Percentiles rank a stretch among this genome's conserved stretches.
Evolutionary conservation across 2,797 vertebrate species (phyloP).

Genomic region (Florisuga fusca): DNA sequence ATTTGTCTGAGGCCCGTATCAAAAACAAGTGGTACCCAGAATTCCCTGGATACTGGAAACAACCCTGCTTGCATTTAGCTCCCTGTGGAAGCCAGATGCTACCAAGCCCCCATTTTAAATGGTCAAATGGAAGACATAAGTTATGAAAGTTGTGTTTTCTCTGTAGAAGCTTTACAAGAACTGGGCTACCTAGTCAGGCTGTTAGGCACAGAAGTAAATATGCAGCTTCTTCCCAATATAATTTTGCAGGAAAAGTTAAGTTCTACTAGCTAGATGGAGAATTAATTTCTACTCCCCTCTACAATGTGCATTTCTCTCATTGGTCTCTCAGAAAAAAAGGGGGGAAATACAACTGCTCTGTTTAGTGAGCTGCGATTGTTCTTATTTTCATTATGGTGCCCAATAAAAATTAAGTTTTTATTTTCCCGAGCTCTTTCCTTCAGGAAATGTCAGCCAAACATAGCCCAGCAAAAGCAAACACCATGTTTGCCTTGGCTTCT

Average conservation of each 20-base stretch:
- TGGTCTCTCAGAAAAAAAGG: not conserved
- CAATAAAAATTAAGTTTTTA: constrained; percentile 48
- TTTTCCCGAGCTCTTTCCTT: constrained; percentile 52
- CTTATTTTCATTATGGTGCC: constrained; percentile 36
- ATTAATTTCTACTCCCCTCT: not conserved
- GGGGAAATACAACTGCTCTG: not conserved
- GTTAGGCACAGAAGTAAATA: constrained; percentile 9
- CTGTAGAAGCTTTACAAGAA: not conserved
- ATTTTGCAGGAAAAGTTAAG: not conserved
- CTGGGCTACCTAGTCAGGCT: not conserved
- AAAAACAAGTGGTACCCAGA: not conserved
- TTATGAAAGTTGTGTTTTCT: not conserved
- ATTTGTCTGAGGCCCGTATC: not conserved
- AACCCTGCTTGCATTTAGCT: not conserved
- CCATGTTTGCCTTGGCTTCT: constrained; percentile 66
- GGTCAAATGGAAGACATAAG: not conserved
- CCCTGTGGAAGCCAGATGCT: not conserved
- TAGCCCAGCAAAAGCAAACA: constrained; percentile 55
- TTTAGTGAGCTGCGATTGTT: constrained; percentile 41
- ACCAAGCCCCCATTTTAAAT: not conserved
- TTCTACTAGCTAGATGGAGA: not conserved
- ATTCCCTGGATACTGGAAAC: not conserved
- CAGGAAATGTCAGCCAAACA: constrained; percentile 75
- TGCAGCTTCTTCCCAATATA: not conserved
- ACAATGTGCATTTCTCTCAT: not conserved